phyloP scores from a whole-genome alignment of 2,113 vertebrate species.

The Rhinopithecus roxellana region DNA sequence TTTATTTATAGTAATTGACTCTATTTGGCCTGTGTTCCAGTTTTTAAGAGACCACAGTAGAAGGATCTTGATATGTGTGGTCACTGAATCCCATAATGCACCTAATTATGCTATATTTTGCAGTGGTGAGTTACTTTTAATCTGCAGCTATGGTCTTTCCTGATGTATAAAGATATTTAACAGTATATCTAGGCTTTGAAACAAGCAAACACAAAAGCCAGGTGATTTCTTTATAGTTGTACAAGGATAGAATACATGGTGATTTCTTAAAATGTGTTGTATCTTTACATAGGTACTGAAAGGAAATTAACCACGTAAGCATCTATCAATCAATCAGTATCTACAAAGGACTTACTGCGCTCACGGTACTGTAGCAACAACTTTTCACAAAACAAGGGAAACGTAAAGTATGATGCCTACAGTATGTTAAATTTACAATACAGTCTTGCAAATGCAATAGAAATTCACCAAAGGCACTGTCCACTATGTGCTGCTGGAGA shows the following conservation, averaged over 20 bases:
- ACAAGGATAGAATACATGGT: neutral
- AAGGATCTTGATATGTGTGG: neutral
- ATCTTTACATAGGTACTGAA: neutral
- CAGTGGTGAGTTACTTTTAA: neutral
- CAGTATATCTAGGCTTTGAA: neutral
- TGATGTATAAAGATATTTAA: neutral
- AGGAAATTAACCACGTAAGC: slow-evolving; percentile 2
- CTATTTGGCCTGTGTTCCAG: neutral
- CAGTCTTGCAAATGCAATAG: neutral
- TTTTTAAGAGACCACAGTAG: neutral
- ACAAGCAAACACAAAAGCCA: neutral
- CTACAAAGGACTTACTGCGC: neutral
- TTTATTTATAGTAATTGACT: slow-evolving; percentile 36
- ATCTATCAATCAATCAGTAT: neutral
- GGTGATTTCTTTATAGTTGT: neutral
- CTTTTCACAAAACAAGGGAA: neutral
- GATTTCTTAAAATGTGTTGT: neutral
- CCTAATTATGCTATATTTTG: neutral
- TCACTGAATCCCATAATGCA: neutral
- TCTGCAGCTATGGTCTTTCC: neutral
- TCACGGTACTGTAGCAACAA: neutral
- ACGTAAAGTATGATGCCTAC: neutral
- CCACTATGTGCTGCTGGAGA: neutral
- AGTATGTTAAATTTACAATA: neutral
- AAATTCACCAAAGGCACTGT: neutral